Evolutionary conservation across 2,888 invertebrate species (phyloP), one percentile per base, ranked within the genome.

Genomic region (Diplolepis rosae): DNA sequence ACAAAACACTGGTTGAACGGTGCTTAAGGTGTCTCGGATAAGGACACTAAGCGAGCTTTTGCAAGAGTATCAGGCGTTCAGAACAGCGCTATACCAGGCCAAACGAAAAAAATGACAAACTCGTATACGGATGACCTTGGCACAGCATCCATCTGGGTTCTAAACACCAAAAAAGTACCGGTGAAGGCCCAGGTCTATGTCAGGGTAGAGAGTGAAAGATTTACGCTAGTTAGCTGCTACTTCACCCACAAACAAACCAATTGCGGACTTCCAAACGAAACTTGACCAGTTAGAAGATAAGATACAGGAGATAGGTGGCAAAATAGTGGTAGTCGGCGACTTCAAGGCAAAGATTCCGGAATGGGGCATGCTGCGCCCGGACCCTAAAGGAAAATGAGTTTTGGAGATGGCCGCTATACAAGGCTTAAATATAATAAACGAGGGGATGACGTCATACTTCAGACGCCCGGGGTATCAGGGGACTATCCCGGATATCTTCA

Each of bases 371-470:
- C 69, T 72, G 39, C 6, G n/a, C 11, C 72, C 76, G n/a, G 71
- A 81, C 67, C 54, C 45, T 52, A 74, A 80, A 67, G 79, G 79
- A 42, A 73, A 71, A 45, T 71, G 71, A n/a, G 71, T 79, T 13
- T 42, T 79, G 51, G 80, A 82, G 50, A 80, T 80, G 76, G 74
- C 73, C 6, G 72, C 79, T 45, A 75, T 77, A 68, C 51, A 72
- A 24, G 73, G 69, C 4, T 68, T 80, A n/a, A n/a, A n/a, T 9
- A 30, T 42, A 13, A 65, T 71, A 73, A 22, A 68, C 61, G n/a
- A n/a, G 3, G 73, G 77, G 28, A 65, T 54, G 7, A 51, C 51
- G 5, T 30, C 72, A 7, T 74, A 72, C 0, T 76, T 70, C 68
- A 39, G 73, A 65, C 68, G 71, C 61, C 67, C 71, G 7, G 71